Conservation (phyloP, 2,797 vertebrate species). For the Cephalopachus bancanus region DNA sequence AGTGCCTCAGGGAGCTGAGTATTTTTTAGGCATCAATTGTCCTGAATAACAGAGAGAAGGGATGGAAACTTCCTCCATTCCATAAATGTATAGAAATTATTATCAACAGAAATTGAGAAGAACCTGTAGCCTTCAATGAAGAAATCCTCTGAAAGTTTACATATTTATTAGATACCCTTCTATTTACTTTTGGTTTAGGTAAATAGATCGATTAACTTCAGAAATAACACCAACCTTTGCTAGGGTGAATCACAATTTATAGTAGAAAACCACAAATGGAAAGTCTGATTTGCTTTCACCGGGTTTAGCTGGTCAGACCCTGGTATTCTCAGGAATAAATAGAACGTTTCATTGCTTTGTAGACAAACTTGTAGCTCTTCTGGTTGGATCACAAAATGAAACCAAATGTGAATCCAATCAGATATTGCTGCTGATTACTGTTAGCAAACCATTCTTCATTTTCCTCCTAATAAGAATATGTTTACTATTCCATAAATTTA, state of each 20-base stretch:
- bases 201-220: conserved; percentile 75
- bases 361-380: background rate
- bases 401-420: background rate
- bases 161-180: conserved; percentile 73
- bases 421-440: background rate
- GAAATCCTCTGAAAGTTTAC: conserved; percentile 79
- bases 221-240: conserved; percentile 7
- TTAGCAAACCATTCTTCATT: background rate
- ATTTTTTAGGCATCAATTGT: conserved; percentile 79
- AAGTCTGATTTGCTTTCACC: background rate
- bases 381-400: background rate
- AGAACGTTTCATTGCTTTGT: background rate
- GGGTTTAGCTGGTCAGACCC: background rate
- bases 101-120: conserved; percentile 71
- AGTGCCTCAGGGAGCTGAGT: conserved; percentile 68
- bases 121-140: conserved; percentile 69
- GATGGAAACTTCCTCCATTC: conserved; percentile 73
- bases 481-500: background rate
- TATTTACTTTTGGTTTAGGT: conserved; percentile 37
- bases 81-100: conserved; percentile 77
- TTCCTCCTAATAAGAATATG: background rate
- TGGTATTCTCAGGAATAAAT: background rate
- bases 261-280: background rate
- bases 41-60: conserved; percentile 81
- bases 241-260: background rate